Conservation (phyloP, 92 coral and sea anemone genomes). For the Heliopora coerulea region DNA sequence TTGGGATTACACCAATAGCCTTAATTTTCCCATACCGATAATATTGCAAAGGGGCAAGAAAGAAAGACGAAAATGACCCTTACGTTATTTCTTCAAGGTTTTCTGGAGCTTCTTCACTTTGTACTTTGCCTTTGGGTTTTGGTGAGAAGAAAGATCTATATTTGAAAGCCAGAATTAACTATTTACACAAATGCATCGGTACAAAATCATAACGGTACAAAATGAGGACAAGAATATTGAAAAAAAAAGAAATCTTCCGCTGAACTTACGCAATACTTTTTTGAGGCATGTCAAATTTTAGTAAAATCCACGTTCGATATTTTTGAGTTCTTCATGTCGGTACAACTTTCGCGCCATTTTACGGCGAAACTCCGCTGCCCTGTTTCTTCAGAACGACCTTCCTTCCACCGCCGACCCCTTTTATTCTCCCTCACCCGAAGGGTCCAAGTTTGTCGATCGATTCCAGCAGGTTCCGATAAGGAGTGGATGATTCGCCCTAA, state of each 20-base stretch:
- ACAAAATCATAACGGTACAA: not conserved
- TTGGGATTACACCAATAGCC: no score
- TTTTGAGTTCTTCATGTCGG: not conserved
- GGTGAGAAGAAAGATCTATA: slow-evolving; percentile 68
- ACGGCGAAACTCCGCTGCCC: not conserved
- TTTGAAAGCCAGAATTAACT: not conserved
- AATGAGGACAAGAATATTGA: no score
- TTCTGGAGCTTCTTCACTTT: not conserved
- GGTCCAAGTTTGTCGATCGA: no score
- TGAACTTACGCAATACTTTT: slow-evolving; percentile 77
- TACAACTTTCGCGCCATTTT: not conserved
- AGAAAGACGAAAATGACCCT: not conserved
- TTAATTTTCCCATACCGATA: not conserved
- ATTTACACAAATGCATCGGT: not conserved
- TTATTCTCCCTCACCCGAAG: no score
- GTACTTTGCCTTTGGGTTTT: slow-evolving; percentile 46
- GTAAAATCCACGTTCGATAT: not conserved
- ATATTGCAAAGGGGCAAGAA: not conserved
- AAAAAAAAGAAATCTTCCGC: not conserved
- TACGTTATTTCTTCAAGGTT: not conserved
- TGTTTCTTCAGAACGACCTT: no score
- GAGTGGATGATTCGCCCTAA: no score
- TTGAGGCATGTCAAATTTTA: slow-evolving; percentile 59
- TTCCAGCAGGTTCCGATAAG: no score
- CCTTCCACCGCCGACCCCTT: no score